Percentiles rank a stretch among this genome's conserved stretches.
Evolutionary conservation across 1,140 invertebrate genomes (phyloP).

Genomic region (Achatina immaculata): DNA sequence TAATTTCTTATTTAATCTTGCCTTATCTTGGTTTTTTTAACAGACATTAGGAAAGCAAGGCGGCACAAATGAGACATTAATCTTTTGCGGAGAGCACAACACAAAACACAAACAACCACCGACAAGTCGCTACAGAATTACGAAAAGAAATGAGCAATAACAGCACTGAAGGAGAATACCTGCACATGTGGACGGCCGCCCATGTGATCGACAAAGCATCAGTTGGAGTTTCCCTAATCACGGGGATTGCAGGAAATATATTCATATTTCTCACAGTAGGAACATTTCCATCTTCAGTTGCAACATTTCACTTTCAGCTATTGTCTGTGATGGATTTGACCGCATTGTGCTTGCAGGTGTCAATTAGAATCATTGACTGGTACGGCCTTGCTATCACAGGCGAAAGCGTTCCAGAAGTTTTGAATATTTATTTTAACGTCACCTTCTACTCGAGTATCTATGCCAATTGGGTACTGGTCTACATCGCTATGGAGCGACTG

Average conservation of each 20-base stretch:
- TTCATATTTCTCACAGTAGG: slow-evolving; percentile 6
- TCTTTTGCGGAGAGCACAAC: too few species aligned
- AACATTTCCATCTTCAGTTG: neutral
- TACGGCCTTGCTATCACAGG: neutral
- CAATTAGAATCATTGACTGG: neutral
- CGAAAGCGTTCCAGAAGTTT: neutral
- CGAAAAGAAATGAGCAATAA: too few species aligned
- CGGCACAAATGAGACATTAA: too few species aligned
- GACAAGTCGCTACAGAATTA: too few species aligned
- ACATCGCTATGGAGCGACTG: slow-evolving; percentile 17
- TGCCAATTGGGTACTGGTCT: slow-evolving; percentile 27
- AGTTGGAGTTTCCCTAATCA: slow-evolving; percentile 8
- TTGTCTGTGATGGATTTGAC: slow-evolving; percentile 1
- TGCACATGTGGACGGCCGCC: neutral
- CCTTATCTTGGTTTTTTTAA: too few species aligned
- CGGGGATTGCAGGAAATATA: neutral
- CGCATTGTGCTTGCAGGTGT: neutral
- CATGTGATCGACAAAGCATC: neutral
- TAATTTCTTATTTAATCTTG: too few species aligned
- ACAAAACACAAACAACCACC: too few species aligned
- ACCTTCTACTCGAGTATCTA: slow-evolving; percentile 18
- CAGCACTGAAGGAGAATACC: neutral
- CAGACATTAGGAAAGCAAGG: too few species aligned
- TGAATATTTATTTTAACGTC: neutral
- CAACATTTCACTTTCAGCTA: slow-evolving; percentile 8